These are phyloP conservation scores for Hipparchia semele DNA, from an alignment of 2,888 invertebrate species.

Conservation along the genomic window DNA sequence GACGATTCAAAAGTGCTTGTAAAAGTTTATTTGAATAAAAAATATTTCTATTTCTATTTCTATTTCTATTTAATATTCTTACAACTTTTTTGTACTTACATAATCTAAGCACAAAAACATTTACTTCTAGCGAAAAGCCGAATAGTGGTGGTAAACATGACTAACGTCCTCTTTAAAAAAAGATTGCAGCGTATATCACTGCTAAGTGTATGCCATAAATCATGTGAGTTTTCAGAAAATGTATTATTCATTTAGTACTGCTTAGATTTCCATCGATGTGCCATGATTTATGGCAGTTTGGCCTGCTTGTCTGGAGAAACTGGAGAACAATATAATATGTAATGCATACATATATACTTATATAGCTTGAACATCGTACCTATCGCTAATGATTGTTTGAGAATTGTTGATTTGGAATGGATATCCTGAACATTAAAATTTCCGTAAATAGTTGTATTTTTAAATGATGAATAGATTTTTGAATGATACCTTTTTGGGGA, in stretches of 20 bases:
- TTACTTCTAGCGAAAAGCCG: too few species aligned
- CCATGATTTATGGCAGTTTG: conserved; percentile 29
- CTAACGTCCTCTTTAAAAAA: neutral
- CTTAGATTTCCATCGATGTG: conserved; percentile 30
- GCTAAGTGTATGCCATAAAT: conserved; percentile 7
- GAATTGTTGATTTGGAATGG: conserved; percentile 25
- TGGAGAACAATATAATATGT: conserved; percentile 24
- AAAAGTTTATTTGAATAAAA: too few species aligned
- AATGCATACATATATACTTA: neutral
- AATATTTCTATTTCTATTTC: too few species aligned
- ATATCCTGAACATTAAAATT: neutral
- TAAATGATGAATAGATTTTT: neutral
- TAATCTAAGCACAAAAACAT: too few species aligned
- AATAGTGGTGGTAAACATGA: too few species aligned
- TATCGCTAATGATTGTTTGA: conserved; percentile 22
- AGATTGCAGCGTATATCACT: neutral
- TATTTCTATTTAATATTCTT: too few species aligned
- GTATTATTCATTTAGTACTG: conserved; percentile 28
- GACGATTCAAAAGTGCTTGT: too few species aligned
- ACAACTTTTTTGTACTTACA: too few species aligned
- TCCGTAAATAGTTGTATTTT: neutral
- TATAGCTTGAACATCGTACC: too few species aligned
- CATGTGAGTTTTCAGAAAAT: conserved; percentile 17
- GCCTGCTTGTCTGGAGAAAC: conserved; percentile 22
- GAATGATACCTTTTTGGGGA: too few species aligned